Base-by-base conservation (phyloP, 2,888 invertebrate genomes). In the Macrosoma leucophasiata region DNA sequence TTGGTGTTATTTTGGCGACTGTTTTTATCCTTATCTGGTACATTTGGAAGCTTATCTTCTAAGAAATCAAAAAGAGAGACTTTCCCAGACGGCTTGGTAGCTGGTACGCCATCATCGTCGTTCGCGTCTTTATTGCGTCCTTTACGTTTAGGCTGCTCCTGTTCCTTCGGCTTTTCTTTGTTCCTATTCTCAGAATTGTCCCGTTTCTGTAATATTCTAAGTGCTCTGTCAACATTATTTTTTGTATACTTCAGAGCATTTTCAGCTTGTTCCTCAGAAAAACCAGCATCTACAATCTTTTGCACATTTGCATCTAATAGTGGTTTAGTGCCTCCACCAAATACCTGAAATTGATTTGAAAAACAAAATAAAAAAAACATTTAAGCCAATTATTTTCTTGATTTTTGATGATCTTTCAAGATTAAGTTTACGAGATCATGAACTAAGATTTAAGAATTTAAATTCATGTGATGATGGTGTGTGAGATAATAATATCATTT, bases 21-120 rank as follows among this genome's bases (percentile, higher is more conserved):
- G 39, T 56, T 74, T 41, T 61, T 76, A 33, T 73, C 82, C 33
- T 68, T 77, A 32, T 87, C 86, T 21, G 79, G 69, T 37, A 88
- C 86, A 46, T 78, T 75, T 23, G 90, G 90, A 25, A 94, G 73
- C 74, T 94, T 94, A 54, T 92, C 90, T 62, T 94, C 93, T 5
- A 94, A 84, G 62, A 93, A 94, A 65, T 93, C 92, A 67, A 94
- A 94, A 2, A 94, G 72, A 0, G 92, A 93, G 2, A 94, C 90
- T 72, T 91, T 91, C 23, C 91, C 91, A 7, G 92, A 90, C 1
- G 94, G 94, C 66, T 93, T 94, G n/a, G n/a, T n/a, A 4, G 89
- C 86, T 1, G 84, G 84, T 17, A 85, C 79, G 29, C 86, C 86
- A 39, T 89, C 88, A 22, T 86, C 86, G 40, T 88, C 87, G 33